A percentile compares a stretch with the other conserved stretches of the same genome.
Conservation (phyloP, 2,797 vertebrate species). For the Todus mexicanus region DNA sequence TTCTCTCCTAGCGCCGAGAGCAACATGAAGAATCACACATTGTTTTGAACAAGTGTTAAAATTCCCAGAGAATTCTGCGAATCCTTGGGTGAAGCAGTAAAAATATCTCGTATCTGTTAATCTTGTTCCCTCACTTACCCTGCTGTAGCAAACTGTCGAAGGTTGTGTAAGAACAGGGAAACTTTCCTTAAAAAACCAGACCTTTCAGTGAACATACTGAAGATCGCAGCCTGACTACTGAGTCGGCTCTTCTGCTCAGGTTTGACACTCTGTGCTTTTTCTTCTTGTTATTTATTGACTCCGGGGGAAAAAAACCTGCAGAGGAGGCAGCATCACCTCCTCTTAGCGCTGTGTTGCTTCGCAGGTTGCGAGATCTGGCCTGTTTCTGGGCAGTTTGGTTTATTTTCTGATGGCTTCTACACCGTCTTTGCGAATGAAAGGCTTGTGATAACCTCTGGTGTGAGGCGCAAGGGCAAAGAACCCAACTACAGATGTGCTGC, state of each 20-base stretch:
- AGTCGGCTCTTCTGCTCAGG: neutral
- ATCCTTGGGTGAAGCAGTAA: conserved; percentile 43
- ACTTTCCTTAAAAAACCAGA: conserved; percentile 29
- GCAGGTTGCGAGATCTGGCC: neutral
- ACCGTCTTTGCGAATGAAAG: neutral
- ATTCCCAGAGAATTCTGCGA: conserved; percentile 55
- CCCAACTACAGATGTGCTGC: neutral
- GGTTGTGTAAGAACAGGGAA: conserved; percentile 38
- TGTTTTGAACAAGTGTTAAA: conserved; percentile 62
- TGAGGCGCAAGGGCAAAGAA: neutral
- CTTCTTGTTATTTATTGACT: neutral
- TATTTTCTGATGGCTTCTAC: neutral
- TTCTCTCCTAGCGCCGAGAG: conserved; percentile 16
- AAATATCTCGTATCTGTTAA: conserved; percentile 62
- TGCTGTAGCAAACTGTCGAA: conserved; percentile 8
- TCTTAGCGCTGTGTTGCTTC: neutral
- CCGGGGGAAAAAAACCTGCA: neutral
- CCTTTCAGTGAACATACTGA: neutral
- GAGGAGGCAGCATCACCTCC: neutral
- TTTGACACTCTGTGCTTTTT: neutral
- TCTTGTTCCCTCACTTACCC: conserved; percentile 56
- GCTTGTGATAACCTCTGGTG: neutral
- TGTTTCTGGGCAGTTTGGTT: neutral
- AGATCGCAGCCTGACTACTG: neutral
- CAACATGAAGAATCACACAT: conserved; percentile 40